Evolutionary conservation across 2,888 invertebrate genomes (phyloP).

Genomic region (Sycophila texana): DNA sequence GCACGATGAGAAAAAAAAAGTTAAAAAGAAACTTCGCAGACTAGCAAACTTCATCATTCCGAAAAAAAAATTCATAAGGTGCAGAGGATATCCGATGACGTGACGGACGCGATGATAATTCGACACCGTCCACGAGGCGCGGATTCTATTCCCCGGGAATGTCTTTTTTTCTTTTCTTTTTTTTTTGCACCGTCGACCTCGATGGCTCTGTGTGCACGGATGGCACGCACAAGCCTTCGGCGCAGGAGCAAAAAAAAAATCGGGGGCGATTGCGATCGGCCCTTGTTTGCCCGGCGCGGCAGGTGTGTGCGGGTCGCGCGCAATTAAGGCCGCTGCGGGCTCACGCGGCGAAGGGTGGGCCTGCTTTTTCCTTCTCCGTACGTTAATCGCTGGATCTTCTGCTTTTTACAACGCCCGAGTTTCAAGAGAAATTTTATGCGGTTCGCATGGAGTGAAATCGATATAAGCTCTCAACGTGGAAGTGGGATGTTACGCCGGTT

Average conservation of each 20-base stretch:
- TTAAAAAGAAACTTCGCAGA: neutral
- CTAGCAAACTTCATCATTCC: too few relatives aligned
- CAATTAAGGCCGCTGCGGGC: conserved; percentile 13
- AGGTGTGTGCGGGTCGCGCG: conserved; percentile 11
- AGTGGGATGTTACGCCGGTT: too few relatives aligned
- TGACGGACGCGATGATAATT: conserved; percentile 14
- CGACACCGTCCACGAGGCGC: conserved; percentile 14
- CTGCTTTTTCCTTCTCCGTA: neutral
- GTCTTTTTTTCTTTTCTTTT: neutral
- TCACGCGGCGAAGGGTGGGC: neutral
- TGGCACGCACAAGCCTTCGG: neutral
- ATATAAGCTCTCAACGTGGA: too few relatives aligned
- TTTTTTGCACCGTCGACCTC: neutral
- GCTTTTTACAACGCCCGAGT: neutral
- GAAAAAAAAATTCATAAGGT: neutral
- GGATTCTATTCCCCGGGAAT: conserved; percentile 16
- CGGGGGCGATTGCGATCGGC: conserved; percentile 35
- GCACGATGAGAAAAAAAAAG: too few relatives aligned
- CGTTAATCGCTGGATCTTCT: neutral
- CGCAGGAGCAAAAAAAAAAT: neutral
- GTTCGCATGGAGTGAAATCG: too few relatives aligned
- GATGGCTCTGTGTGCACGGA: neutral
- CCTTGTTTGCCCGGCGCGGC: conserved; percentile 18
- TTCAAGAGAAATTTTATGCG: neutral
- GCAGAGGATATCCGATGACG: conserved; percentile 42